These are phyloP conservation scores for Mus spicilegus DNA, from an alignment of 2,113 vertebrate species.

Conservation along the genomic window DNA sequence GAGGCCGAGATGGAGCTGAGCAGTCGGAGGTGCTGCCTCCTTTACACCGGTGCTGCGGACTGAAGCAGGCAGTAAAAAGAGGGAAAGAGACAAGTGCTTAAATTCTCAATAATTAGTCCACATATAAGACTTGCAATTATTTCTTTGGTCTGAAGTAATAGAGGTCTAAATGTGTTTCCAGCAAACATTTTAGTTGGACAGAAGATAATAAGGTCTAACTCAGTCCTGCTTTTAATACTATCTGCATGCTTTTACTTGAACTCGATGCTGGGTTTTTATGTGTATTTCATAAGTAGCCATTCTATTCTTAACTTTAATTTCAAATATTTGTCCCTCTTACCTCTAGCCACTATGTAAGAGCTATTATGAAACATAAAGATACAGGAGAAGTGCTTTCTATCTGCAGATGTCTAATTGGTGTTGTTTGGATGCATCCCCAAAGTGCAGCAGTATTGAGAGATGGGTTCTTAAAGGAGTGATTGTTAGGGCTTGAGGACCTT, in stretches of 20 bases:
- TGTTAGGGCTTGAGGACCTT: neutral
- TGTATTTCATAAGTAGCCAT: conserved; percentile 1
- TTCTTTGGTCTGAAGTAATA: conserved; percentile 36
- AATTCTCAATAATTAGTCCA: neutral
- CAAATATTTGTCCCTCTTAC: neutral
- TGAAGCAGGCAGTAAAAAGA: neutral
- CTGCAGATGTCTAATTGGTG: neutral
- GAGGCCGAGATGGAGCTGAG: neutral
- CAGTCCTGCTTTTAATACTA: conserved; percentile 2
- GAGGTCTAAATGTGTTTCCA: conserved; percentile 48
- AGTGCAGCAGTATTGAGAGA: neutral
- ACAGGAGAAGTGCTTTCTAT: conserved; percentile 37
- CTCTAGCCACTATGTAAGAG: neutral
- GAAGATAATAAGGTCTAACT: conserved; percentile 29
- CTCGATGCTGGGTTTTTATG: conserved; percentile 34
- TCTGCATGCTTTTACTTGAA: conserved; percentile 18
- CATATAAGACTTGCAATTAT: conserved; percentile 21
- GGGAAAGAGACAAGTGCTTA: neutral
- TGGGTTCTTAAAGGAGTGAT: neutral
- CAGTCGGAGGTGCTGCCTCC: neutral
- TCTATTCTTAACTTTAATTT: conserved; percentile 7
- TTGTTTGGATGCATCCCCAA: neutral
- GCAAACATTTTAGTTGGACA: conserved; percentile 25
- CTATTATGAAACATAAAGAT: conserved; percentile 1
- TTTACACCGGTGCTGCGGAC: neutral